A percentile compares a stretch with the other conserved stretches of the same genome.
Evolutionary conservation across 2,888 invertebrate genomes (phyloP).

Genomic region (Tineola bisselliella): DNA sequence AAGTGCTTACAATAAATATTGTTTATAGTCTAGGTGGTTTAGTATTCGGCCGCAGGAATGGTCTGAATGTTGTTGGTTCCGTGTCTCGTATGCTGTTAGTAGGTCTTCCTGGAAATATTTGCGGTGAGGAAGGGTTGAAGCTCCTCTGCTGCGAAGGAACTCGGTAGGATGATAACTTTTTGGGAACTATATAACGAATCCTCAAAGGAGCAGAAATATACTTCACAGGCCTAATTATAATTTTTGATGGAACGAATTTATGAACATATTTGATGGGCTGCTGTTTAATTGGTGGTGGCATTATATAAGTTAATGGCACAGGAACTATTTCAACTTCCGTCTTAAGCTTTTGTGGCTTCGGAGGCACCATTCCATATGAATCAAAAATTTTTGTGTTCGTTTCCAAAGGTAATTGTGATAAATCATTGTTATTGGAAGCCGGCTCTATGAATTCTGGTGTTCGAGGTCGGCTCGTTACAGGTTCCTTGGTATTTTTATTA

Average conservation of each 20-base stretch:
- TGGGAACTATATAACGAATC: conserved; percentile 25
- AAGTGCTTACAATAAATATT: neutral
- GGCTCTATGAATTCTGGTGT: conserved; percentile 27
- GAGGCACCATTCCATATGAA: neutral
- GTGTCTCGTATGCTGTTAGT: conserved; percentile 29
- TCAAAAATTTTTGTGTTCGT: neutral
- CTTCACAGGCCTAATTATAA: conserved; percentile 40
- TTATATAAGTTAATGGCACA: conserved; percentile 51
- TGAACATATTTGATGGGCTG: conserved; percentile 31
- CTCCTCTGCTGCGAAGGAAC: conserved; percentile 20
- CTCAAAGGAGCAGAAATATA: conserved; percentile 22
- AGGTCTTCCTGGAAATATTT: conserved; percentile 24
- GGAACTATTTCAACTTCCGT: conserved; percentile 53
- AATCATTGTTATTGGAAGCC: conserved; percentile 16
- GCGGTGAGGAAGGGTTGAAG: conserved; percentile 19
- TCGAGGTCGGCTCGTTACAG: conserved; percentile 22
- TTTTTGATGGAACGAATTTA: conserved; percentile 42
- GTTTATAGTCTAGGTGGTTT: conserved; percentile 40
- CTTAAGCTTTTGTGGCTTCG: conserved; percentile 38
- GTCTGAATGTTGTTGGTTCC: conserved; percentile 45
- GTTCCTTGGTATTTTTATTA: conserved; percentile 14
- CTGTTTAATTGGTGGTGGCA: conserved; percentile 41
- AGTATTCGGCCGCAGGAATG: conserved; percentile 33
- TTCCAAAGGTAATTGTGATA: conserved; percentile 8
- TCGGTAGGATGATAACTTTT: conserved; percentile 24